These are phyloP conservation scores for Macrophya annulata DNA, from an alignment of 2,888 invertebrate species.

Conservation along the genomic window DNA sequence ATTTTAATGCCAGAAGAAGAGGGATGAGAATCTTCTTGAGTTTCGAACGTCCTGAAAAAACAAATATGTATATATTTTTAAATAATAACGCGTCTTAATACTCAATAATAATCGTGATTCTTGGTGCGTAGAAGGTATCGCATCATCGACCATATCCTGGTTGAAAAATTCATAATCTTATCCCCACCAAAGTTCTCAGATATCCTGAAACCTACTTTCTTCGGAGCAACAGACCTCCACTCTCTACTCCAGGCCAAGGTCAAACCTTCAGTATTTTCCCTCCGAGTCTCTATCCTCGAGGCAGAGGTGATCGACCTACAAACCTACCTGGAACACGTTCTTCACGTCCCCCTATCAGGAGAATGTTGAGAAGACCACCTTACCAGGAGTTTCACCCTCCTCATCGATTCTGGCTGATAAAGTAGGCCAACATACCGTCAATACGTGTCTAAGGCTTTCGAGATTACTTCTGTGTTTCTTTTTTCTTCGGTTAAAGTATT, in stretches of 20 bases:
- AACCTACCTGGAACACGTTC: conserved; percentile 74
- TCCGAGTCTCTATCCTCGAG: conserved; percentile 64
- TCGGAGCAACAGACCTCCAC: conserved; percentile 64
- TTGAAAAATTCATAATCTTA: conserved; percentile 16
- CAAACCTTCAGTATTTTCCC: conserved; percentile 63
- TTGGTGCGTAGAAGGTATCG: not conserved
- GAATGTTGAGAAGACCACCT: conserved; percentile 15
- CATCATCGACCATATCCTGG: conserved; percentile 13
- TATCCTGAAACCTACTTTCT: conserved; percentile 77
- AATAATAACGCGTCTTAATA: not conserved
- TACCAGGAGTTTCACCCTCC: conserved; percentile 46
- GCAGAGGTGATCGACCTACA: conserved; percentile 70
- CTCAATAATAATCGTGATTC: conserved; percentile 16
- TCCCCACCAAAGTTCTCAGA: conserved; percentile 30
- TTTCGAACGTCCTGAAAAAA: conserved; percentile 81
- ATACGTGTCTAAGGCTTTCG: conserved; percentile 8
- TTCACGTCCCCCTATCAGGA: conserved; percentile 32
- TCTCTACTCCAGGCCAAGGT: conserved; percentile 75
- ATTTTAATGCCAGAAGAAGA: conserved; percentile 83
- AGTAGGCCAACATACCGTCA: conserved; percentile 48
- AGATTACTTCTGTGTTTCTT: not conserved
- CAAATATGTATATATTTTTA: not conserved
- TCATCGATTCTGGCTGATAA: not conserved
- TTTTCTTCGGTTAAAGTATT: conserved; percentile 30
- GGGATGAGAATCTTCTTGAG: conserved; percentile 84